Evolutionary conservation across 2,113 vertebrate genomes (phyloP).

Genomic region (Paralichthys olivaceus): DNA sequence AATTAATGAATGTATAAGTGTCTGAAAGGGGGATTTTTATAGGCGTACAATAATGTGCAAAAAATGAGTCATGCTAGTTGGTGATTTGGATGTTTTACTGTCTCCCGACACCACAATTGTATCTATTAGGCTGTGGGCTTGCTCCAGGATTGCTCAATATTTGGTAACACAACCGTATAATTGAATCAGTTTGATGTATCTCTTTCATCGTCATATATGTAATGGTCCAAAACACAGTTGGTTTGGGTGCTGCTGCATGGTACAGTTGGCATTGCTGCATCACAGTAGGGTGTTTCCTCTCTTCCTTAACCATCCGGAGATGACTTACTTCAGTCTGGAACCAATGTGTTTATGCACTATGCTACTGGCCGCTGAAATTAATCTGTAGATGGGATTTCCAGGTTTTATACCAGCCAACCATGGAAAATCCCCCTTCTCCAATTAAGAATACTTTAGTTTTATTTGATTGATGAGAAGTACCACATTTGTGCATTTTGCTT

Average conservation of each 20-base stretch:
- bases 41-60: constrained; percentile 56
- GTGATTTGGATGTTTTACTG: constrained; percentile 17
- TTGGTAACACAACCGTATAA: constrained; percentile 27
- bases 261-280: constrained; percentile 33
- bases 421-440: constrained; percentile 27
- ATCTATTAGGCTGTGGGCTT: constrained; percentile 20
- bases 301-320: constrained; percentile 43
- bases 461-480: not conserved
- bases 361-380: constrained; percentile 27
- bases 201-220: constrained; percentile 11
- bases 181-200: constrained; percentile 11
- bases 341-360: constrained; percentile 16
- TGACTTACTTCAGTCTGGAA: constrained; percentile 48
- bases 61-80: constrained; percentile 58
- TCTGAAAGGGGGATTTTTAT: constrained; percentile 61
- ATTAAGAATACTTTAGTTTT: not conserved
- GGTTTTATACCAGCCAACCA: constrained; percentile 6
- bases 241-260: constrained; percentile 39
- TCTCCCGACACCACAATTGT: constrained; percentile 9
- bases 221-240: constrained; percentile 15
- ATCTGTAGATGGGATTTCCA: constrained; percentile 28
- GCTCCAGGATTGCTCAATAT: constrained; percentile 12
- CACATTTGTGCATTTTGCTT: not conserved
- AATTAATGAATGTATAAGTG: constrained; percentile 47
- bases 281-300: constrained; percentile 67